Conservation (phyloP, 2,888 invertebrate genomes). For the Leistus spinibarbis region DNA sequence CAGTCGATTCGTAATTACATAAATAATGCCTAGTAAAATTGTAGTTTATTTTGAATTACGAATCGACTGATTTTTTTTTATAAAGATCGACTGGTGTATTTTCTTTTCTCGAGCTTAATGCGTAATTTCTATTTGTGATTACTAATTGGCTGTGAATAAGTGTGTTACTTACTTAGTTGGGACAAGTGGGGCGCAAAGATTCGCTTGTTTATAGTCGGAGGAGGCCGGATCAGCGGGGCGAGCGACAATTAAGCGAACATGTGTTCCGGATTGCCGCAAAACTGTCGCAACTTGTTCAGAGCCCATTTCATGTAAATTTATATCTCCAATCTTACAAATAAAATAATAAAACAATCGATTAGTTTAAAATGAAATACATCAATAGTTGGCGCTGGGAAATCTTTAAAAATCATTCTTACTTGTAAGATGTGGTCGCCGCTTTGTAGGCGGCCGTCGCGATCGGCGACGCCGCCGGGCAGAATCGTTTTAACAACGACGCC, state of each 20-base stretch:
- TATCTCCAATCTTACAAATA: conserved; percentile 55
- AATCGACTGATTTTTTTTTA: too few relatives aligned
- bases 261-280: conserved; percentile 91
- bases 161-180: conserved; percentile 61
- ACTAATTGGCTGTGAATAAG: not conserved
- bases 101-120: too few relatives aligned
- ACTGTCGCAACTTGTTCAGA: conserved; percentile 98
- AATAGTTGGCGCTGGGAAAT: too few relatives aligned
- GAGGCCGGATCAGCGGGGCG: conserved; percentile 82
- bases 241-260: conserved; percentile 93
- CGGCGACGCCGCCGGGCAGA: conserved; percentile 95
- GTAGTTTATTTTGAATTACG: too few relatives aligned
- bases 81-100: too few relatives aligned
- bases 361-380: not conserved
- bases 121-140: too few relatives aligned
- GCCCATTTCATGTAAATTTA: conserved; percentile 93
- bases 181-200: conserved; percentile 67
- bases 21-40: too few relatives aligned
- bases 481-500: conserved; percentile 99
- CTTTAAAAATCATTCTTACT: too few relatives aligned
- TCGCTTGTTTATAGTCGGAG: conserved; percentile 63
- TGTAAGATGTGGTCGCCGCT: conserved; percentile 97
- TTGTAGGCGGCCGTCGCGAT: conserved; percentile 93
- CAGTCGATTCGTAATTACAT: too few relatives aligned
- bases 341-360: conserved; percentile 5